Percentiles rank a stretch among this genome's conserved stretches.
phyloP scores from a whole-genome alignment of 2,797 vertebrate species.

The Arrhamphus sclerolepis region DNA sequence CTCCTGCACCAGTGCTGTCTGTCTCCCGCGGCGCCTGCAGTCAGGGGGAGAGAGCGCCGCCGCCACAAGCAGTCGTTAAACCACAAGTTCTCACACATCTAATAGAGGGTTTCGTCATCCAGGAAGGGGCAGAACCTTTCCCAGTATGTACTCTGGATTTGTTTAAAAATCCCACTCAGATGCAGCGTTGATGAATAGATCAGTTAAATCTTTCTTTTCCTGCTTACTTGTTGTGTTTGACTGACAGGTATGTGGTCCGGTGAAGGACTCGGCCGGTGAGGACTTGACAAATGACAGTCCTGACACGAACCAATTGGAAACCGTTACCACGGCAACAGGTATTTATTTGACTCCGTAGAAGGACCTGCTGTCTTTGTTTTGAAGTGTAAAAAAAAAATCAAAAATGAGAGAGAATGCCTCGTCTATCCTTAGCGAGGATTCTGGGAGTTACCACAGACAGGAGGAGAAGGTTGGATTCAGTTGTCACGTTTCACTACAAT shows the following conservation, averaged over 20 bases:
- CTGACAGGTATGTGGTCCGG: conserved; percentile 77
- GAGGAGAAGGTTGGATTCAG: too few species aligned
- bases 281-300: conserved; percentile 63
- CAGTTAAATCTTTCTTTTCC: too few species aligned
- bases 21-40: conserved; percentile 79
- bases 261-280: conserved; percentile 77
- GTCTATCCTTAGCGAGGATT: too few species aligned
- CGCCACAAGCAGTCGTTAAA: conserved; percentile 95
- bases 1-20: conserved; percentile 62
- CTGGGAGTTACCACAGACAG: too few species aligned
- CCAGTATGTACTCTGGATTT: conserved; percentile 82
- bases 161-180: not conserved
- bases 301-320: conserved; percentile 68
- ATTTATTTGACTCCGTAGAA: conserved; percentile 1
- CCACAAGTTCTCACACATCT: conserved; percentile 97
- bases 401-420: too few species aligned
- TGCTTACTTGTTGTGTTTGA: conserved; percentile 25
- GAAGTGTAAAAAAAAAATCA: too few species aligned
- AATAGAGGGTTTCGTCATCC: conserved; percentile 98
- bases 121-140: conserved; percentile 98
- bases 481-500: too few species aligned
- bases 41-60: conserved; percentile 83
- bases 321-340: conserved; percentile 69
- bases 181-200: too few species aligned
- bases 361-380: not conserved